Base-by-base conservation (phyloP, 2,797 vertebrate species). In the Craterocephalus amniculus region DNA sequence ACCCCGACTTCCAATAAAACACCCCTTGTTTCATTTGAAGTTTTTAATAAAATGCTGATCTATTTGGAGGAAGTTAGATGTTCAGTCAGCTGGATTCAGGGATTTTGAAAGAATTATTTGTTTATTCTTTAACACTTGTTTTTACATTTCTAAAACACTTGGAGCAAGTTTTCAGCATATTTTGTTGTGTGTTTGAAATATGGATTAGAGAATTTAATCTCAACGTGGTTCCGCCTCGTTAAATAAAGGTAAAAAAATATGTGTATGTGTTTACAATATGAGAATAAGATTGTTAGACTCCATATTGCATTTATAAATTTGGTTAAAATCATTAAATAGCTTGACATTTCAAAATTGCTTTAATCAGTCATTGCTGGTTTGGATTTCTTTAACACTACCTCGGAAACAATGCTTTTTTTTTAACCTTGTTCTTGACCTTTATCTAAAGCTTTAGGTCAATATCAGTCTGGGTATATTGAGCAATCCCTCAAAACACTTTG, bases 401-500 rank as follows among this genome's bases (percentile, higher is more conserved):
- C 26, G 55, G 34, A 71, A 64, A 54, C 34, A 64, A 59, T 60
- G 58, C 70, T 58, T 34, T 66, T 63, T 69, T 45, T 35, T 8
- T 20, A 36, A 55, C 40, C 60, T 51, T 63, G 67, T 72, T 71
- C 18, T 72, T 72, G n/a, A 79, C 27, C 0, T 48, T 67, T 3
- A 48, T 60, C 54, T 69, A 4, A 59, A 51, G 52, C 49, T 6
- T 40, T 31, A 60, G 35, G 58, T 84, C 52, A 63, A n/a, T 74
- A 72, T 73, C 45, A 55, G 63, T 52, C 7, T 13, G 48, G 4
- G 59, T 74, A 63, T 72, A 78, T n/a, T 49, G 56, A 79, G 63
- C 38, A 38, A 74, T 77, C 60, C 22, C 7, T 64, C 29, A 58
- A 65, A 76, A 67, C 5, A 65, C 63, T 76, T 63, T 69, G 34